Conservation (phyloP, 2,888 invertebrate species). For the Drosophila multiciliata region DNA sequence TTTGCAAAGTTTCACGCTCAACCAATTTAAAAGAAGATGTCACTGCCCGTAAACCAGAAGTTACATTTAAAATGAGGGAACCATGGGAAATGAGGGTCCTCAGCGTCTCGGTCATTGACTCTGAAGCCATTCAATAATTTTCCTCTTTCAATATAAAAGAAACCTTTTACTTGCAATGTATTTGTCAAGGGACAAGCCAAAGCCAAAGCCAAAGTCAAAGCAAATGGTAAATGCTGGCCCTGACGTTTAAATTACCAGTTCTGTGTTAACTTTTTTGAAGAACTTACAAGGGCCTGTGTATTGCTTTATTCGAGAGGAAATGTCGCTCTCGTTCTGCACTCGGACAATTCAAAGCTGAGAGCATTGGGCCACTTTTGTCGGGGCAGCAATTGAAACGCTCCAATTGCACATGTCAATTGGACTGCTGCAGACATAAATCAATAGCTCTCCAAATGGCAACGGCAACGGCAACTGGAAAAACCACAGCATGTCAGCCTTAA, state of each 20-base stretch:
- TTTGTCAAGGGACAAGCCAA: not conserved
- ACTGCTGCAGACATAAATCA: constrained; percentile 72
- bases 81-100: not conserved
- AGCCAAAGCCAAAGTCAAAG: not conserved
- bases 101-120: not conserved
- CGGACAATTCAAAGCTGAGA: constrained; percentile 8
- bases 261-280: constrained; percentile 17
- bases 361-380: constrained; percentile 34
- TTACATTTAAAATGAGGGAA: not conserved
- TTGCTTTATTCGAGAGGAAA: constrained; percentile 3
- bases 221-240: constrained; percentile 3
- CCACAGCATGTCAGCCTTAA: constrained; percentile 68
- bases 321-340: constrained; percentile 22
- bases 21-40: not conserved
- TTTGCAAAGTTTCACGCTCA: constrained; percentile 23
- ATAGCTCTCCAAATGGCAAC: constrained; percentile 41
- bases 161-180: not conserved
- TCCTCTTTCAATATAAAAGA: not conserved
- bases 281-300: constrained; percentile 14
- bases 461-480: constrained; percentile 23
- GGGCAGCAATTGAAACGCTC: constrained; percentile 20
- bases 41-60: not conserved
- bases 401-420: constrained; percentile 49
- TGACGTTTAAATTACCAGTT: constrained; percentile 26
- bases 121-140: not conserved